These are phyloP conservation scores for Agrotis ipsilon DNA, from an alignment of 2,888 invertebrate genomes.

Conservation along the genomic window DNA sequence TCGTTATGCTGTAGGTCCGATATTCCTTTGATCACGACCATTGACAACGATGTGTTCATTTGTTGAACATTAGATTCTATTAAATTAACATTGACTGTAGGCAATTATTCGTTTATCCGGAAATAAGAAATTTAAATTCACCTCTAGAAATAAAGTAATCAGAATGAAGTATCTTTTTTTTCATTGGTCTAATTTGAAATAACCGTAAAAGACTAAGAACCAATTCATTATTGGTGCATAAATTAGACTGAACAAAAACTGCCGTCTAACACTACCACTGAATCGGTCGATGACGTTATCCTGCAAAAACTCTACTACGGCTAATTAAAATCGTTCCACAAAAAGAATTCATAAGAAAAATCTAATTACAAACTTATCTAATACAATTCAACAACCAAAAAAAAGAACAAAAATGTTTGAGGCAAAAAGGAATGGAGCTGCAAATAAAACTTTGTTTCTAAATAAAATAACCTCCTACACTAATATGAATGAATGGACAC, in stretches of 20 bases:
- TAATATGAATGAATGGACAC: conserved; percentile 50
- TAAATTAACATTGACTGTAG: no score
- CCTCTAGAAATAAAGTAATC: neutral
- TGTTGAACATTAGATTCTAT: neutral
- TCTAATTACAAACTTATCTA: conserved; percentile 30
- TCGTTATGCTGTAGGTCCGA: neutral
- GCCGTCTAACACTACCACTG: neutral
- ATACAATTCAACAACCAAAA: neutral
- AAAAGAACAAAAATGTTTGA: conserved; percentile 4
- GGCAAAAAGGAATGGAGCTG: neutral
- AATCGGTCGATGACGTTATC: conserved; percentile 40
- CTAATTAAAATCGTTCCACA: conserved; percentile 45
- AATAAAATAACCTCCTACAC: conserved; percentile 69
- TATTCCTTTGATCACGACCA: neutral
- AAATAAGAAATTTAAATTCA: neutral
- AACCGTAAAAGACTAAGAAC: conserved; percentile 24
- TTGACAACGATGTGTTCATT: neutral
- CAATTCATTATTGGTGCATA: conserved; percentile 38
- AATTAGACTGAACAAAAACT: conserved; percentile 39
- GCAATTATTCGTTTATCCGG: no score
- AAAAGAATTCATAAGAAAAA: conserved; percentile 32
- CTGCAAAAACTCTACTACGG: conserved; percentile 35
- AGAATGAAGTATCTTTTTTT: neutral
- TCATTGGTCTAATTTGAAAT: conserved; percentile 24
- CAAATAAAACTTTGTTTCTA: conserved; percentile 23